These are phyloP conservation scores for Myanophis thanlyinensis DNA, from an alignment of 2,113 vertebrate species.

Conservation along the genomic window DNA sequence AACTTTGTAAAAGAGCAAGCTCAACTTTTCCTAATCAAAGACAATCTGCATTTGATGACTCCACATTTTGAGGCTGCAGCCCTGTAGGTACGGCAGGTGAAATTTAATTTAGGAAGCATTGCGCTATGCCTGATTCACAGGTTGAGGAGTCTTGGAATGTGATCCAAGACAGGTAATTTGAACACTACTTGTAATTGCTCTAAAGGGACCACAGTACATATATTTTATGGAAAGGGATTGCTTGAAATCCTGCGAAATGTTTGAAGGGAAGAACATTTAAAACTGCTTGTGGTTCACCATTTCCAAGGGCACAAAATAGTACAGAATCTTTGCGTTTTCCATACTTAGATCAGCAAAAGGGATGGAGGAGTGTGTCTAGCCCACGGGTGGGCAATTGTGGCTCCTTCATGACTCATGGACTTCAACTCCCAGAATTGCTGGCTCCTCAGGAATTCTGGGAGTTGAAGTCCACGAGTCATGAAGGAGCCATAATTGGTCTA, in stretches of 20 bases:
- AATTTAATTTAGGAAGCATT: not conserved
- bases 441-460: no score
- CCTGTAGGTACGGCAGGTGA: not conserved
- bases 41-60: not conserved
- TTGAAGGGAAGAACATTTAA: not conserved
- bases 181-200: not conserved
- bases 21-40: not conserved
- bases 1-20: not conserved
- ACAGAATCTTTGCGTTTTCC: not conserved
- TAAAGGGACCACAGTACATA: not conserved
- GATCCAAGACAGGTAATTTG: not conserved
- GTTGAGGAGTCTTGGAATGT: not conserved
- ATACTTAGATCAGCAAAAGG: not conserved
- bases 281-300: not conserved
- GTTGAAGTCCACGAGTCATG: no score
- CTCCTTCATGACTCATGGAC: no score
- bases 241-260: not conserved
- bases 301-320: not conserved
- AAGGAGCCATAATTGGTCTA: no score
- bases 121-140: not conserved
- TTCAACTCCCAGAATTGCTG: no score
- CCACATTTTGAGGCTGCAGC: not conserved
- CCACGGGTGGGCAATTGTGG: no score
- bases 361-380: not conserved
- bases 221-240: not conserved